Evolutionary conservation across 2,888 invertebrate genomes (phyloP).

Genomic region (Acrocyrtus sp.): DNA sequence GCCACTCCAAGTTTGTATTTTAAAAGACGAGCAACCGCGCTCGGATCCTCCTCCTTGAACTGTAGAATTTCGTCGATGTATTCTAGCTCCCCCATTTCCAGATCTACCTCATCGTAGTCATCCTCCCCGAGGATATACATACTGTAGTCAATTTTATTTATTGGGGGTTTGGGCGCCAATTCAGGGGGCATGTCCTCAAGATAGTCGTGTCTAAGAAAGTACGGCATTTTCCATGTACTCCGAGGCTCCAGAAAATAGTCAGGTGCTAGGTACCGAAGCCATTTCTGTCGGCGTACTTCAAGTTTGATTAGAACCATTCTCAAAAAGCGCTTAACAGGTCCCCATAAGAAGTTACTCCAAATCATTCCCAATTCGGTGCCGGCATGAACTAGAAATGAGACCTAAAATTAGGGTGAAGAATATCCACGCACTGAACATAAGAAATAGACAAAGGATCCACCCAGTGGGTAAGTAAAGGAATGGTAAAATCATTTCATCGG

Average conservation of each 20-base stretch:
- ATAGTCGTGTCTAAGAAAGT: not conserved
- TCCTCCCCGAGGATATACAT: conserved; percentile 26
- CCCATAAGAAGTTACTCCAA: not conserved
- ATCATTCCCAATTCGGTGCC: not conserved
- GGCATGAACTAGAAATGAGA: conserved; percentile 3
- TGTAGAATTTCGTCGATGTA: conserved; percentile 32
- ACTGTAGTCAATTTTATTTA: conserved; percentile 26
- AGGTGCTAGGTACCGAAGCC: conserved; percentile 11
- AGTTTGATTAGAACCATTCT: not conserved
- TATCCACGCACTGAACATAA: not conserved
- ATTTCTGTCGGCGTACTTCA: not conserved
- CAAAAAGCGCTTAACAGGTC: conserved; percentile 2
- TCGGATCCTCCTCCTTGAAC: conserved; percentile 24
- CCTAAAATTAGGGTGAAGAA: conserved; percentile 4
- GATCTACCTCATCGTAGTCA: conserved; percentile 22
- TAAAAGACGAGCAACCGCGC: conserved; percentile 12
- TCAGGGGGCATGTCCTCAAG: conserved; percentile 25
- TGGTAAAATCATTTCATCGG: conserved; percentile 10
- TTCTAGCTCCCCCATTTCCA: conserved; percentile 21
- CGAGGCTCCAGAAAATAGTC: conserved; percentile 11
- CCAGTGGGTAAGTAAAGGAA: conserved; percentile 20
- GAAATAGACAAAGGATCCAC: not conserved
- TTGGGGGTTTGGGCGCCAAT: conserved; percentile 10
- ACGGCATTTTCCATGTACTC: conserved; percentile 11
- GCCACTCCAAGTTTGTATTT: conserved; percentile 11